phyloP scores from a whole-genome alignment of 2,888 invertebrate genomes.

The Parnassius orleans region DNA sequence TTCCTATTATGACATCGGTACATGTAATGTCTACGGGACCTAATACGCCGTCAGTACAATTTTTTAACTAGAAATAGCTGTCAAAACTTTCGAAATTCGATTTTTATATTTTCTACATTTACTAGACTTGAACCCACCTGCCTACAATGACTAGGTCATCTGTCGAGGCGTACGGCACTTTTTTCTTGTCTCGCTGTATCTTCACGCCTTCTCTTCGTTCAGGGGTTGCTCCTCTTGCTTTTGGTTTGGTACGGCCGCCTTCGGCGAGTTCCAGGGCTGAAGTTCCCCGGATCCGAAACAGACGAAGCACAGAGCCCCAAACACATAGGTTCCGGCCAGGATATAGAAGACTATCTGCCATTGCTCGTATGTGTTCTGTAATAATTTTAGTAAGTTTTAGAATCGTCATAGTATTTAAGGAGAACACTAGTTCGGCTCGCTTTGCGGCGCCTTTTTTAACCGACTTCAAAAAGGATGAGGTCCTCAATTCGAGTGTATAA shows the following conservation, averaged over 20 bases:
- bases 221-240: slow-evolving; percentile 63
- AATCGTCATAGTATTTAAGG: no score
- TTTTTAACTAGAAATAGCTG: no score
- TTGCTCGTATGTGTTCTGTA: slow-evolving; percentile 58
- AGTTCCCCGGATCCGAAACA: slow-evolving; percentile 85
- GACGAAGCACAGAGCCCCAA: slow-evolving; percentile 84
- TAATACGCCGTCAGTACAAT: no score
- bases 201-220: slow-evolving; percentile 60
- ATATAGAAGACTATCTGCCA: slow-evolving; percentile 93
- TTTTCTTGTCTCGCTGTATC: neutral
- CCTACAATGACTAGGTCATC: neutral
- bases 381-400: neutral
- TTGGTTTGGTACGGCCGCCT: slow-evolving; percentile 29
- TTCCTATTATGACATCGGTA: no score
- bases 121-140: neutral
- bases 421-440: no score
- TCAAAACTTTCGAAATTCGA: no score
- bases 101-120: neutral
- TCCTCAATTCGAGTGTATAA: no score
- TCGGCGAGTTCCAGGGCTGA: slow-evolving; percentile 69
- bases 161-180: neutral
- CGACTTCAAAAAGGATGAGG: no score
- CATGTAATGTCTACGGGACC: no score
- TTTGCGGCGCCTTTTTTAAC: no score
- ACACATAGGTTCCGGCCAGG: slow-evolving; percentile 85